Percentiles rank a stretch among this genome's conserved stretches.
These are phyloP conservation scores for Lichenostomus cassidix DNA, from an alignment of 2,113 vertebrate genomes.

Conservation along the genomic window DNA sequence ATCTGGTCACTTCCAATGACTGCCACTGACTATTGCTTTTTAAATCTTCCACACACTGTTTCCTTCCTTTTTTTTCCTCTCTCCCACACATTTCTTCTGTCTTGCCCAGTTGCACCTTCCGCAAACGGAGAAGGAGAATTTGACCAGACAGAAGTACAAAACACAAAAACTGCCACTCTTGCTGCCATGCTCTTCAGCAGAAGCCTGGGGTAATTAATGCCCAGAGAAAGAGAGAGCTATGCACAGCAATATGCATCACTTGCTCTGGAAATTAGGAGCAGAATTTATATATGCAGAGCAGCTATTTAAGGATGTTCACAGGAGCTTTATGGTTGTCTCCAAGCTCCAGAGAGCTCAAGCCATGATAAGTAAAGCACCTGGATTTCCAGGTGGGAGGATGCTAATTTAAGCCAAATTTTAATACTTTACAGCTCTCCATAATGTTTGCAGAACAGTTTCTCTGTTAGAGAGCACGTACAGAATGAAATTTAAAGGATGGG, in stretches of 20 bases:
- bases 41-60: not conserved
- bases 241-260: not conserved
- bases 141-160: not conserved
- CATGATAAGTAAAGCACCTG: constrained; percentile 38
- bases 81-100: not conserved
- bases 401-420: constrained; percentile 16
- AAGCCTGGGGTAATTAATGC: not conserved
- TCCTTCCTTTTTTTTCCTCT: not conserved
- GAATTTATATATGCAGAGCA: not conserved
- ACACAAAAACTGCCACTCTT: not conserved
- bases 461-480: not conserved
- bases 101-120: not conserved
- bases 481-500: not conserved
- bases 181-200: not conserved
- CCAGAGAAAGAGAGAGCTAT: not conserved
- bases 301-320: constrained; percentile 33
- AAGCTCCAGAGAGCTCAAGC: not conserved
- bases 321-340: constrained; percentile 16
- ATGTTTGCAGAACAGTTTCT: not conserved
- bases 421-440: not conserved
- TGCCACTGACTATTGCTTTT: not conserved
- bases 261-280: not conserved
- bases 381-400: constrained; percentile 29
- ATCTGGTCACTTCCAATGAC: not conserved
- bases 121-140: not conserved